These are phyloP conservation scores for Brevipalpus yothersi DNA, from an alignment of 1,140 invertebrate species.

Conservation along the genomic window DNA sequence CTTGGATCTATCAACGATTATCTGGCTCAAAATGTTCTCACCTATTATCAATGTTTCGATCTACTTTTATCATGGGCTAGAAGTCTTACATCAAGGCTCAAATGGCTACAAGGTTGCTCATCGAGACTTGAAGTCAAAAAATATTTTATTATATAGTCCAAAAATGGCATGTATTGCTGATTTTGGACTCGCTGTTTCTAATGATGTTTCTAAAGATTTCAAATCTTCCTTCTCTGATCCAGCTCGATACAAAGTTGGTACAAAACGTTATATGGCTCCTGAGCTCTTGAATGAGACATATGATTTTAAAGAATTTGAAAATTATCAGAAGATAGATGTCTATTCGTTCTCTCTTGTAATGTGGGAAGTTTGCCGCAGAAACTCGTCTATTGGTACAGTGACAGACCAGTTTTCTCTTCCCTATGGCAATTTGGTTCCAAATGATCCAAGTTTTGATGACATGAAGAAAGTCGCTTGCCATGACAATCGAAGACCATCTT, in stretches of 20 bases:
- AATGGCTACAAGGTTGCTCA: slow-evolving; percentile 48
- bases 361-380: slow-evolving; percentile 43
- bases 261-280: slow-evolving; percentile 35
- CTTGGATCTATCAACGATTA: slow-evolving; percentile 86
- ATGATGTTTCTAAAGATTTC: slow-evolving; percentile 34
- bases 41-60: slow-evolving; percentile 51
- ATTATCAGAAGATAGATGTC: slow-evolving; percentile 79
- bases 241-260: slow-evolving; percentile 36
- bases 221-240: slow-evolving; percentile 14
- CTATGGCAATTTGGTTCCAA: neutral
- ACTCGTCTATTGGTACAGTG: slow-evolving; percentile 22
- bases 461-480: slow-evolving; percentile 74
- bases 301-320: slow-evolving; percentile 82
- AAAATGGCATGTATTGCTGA: slow-evolving; percentile 56
- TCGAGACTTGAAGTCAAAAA: slow-evolving; percentile 59
- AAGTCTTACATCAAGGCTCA: slow-evolving; percentile 79
- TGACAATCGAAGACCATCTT: slow-evolving; percentile 44
- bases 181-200: slow-evolving; percentile 48
- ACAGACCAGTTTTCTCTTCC: slow-evolving; percentile 19
- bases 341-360: slow-evolving; percentile 80
- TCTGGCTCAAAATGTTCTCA: slow-evolving; percentile 46
- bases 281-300: slow-evolving; percentile 58
- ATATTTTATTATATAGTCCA: slow-evolving; percentile 52
- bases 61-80: slow-evolving; percentile 75
- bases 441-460: slow-evolving; percentile 23